Evolutionary conservation across 2,797 vertebrate species (phyloP).

Genomic region (Gallinago solitaria): DNA sequence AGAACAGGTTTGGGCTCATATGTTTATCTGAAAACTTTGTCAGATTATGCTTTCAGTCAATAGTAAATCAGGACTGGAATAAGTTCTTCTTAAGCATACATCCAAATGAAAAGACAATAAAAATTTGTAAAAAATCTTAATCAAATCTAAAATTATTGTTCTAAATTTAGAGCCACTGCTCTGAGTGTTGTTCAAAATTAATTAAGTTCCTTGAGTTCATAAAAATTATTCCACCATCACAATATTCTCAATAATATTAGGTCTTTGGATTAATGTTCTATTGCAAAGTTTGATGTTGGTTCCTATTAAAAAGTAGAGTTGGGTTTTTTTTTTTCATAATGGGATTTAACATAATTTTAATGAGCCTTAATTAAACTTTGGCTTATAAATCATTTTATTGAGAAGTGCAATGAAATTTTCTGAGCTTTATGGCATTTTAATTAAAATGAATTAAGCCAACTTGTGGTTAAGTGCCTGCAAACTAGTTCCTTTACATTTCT

Average conservation of each 20-base stretch:
- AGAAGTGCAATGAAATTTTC: background rate
- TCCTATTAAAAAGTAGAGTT: background rate
- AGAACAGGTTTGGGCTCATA: background rate
- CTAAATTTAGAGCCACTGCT: background rate
- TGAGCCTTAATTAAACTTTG: conserved; percentile 11
- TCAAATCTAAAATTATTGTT: background rate
- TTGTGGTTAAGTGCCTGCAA: background rate
- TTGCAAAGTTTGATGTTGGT: background rate
- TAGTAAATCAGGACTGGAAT: background rate
- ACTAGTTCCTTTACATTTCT: background rate
- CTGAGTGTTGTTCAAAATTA: background rate
- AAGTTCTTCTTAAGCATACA: background rate
- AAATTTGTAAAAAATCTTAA: background rate
- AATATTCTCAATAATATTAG: background rate
- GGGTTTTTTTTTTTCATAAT: background rate
- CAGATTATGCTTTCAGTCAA: background rate
- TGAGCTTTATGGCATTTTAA: conserved; percentile 35
- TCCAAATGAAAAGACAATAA: background rate
- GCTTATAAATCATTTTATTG: conserved; percentile 24
- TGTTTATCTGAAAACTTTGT: background rate
- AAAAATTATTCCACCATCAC: background rate
- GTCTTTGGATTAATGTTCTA: background rate
- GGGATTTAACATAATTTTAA: background rate
- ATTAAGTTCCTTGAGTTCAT: background rate
- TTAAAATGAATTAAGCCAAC: background rate